Base-by-base conservation (phyloP, 2,113 vertebrate genomes). In the Abramis brama region DNA sequence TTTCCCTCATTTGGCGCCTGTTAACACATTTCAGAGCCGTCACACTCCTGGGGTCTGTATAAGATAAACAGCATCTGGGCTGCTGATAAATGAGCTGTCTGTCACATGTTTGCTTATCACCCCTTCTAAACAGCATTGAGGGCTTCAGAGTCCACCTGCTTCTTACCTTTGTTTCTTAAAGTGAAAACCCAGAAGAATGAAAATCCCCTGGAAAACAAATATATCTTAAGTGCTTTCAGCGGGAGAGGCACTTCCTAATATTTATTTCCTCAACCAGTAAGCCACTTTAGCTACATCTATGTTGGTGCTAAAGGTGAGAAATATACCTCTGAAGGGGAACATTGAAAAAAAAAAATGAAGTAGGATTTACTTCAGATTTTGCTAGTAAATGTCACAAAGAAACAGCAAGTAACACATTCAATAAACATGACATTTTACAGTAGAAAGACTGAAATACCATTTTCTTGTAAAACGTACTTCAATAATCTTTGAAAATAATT, bases 21-120 rank as follows among this genome's bases (percentile, higher is more conserved):
- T 86, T 84, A 82, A 66, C 81, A 74, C 66, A 86, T 50, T 76
- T 83, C 47, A 77, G 68, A 80, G 57, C 62, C 23, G 33, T 43
- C 68, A 45, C 36, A 59, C 79, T 86, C 79, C 23, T 25, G 23
- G 84, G 70, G 21, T 73, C 71, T 59, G 36, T 30, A 19, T 36
- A 78, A 45, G 59, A 62, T 75, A 88, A 82, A 82, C 83, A 88
- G 83, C 84, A 82, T 82, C 79, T 88, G 87, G 78, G 79, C 84
- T 47, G 17, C 73, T 81, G 55, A 66, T 86, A 79, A 83, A 78
- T 86, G 39, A 80, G 64, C 60, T 76, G 50, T 60, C 57, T 62
- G 27, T 76, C 73, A 57, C 55, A 57, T 76, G 71, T 76, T 62
- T 76, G 27, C 81, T 55, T 62, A 62, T 60, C 77, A 81, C 39